Conservation (phyloP, 1,140 invertebrate genomes). For the Leptinotarsa lineolata region DNA sequence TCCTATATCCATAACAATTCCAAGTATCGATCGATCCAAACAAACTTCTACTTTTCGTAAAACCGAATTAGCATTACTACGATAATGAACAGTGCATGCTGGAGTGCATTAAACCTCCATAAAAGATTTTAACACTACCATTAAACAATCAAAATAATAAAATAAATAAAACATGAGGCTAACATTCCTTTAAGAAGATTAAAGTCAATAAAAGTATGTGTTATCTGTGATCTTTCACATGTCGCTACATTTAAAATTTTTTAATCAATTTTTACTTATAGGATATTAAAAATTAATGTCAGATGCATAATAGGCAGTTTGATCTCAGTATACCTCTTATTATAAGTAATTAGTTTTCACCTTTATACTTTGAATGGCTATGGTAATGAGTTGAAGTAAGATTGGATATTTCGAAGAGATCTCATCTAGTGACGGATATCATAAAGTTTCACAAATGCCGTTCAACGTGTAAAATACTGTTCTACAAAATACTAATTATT, state of each 20-base stretch:
- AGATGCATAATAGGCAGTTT: conserved; percentile 8
- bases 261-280: conserved; percentile 7
- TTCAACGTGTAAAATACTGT: too few species aligned
- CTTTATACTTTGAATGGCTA: not conserved
- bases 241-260: not conserved
- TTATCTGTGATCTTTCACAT: conserved; percentile 8
- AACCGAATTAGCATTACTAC: conserved; percentile 12
- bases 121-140: conserved; percentile 24
- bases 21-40: not conserved
- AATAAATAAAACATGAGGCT: conserved; percentile 4
- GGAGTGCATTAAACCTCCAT: conserved; percentile 12
- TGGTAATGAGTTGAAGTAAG: not conserved
- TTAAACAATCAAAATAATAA: conserved; percentile 16
- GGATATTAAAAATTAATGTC: conserved; percentile 9
- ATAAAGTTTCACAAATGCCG: too few species aligned
- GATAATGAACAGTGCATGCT: conserved; percentile 11
- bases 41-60: not conserved
- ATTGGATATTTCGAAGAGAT: conserved; percentile 1
- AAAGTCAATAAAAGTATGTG: conserved; percentile 4
- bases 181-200: not conserved
- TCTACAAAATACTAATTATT: too few species aligned
- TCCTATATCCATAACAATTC: not conserved
- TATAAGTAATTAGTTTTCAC: conserved; percentile 6
- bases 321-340: conserved; percentile 3
- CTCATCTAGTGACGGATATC: not conserved